Evolutionary conservation across 35 echinoderm and acorn worm genomes (phyloP), one percentile per base, ranked within the genome.

Genomic region (Nesometra sesokonis): DNA sequence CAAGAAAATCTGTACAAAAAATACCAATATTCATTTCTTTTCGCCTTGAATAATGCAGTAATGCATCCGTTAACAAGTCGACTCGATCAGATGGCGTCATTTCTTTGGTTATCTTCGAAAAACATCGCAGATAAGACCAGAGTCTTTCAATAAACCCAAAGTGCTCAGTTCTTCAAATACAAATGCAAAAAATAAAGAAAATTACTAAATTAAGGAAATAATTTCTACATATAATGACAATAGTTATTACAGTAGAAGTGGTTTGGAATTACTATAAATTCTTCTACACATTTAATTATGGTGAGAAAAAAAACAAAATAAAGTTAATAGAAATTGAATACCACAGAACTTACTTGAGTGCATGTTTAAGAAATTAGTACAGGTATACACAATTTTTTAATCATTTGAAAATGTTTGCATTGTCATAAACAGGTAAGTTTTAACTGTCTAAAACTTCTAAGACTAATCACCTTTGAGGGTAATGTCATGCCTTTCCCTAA

Each of bases 51-150:
- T 80, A 91, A 83, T 91, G 90, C 8, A 87, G 81, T 1, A 93
- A 34, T 9, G 82, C 92, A 87, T 93, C 88, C 27, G 84, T 86
- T 13, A 88, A 77, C 2, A 92, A 29, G 40, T 89, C 91, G 34
- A 85, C 79, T 77, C 91, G 89, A 77, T 89, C 87, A 29, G 82
- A 89, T 29, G 91, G 91, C 8, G 87, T 93, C 91, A 93, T 93
- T 33, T 93, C 86, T 76, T 93, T 89, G 0, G 87, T 89, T 13
- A 89, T 85, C 19, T 82, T 32, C 0, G 86, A 84, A 40, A 93
- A 93, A 32, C 80, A 31, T 35, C 87, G 27, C 0, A 93, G 37
- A 37, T 77, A 92, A 9, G 90, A 77, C 90, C 86, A 92, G 5
- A 92, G 38, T 35, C 90, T 86, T 39, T 93, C 87, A 87, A 93